phyloP scores from a whole-genome alignment of 1,140 invertebrate genomes.

The Euschistus heros region DNA sequence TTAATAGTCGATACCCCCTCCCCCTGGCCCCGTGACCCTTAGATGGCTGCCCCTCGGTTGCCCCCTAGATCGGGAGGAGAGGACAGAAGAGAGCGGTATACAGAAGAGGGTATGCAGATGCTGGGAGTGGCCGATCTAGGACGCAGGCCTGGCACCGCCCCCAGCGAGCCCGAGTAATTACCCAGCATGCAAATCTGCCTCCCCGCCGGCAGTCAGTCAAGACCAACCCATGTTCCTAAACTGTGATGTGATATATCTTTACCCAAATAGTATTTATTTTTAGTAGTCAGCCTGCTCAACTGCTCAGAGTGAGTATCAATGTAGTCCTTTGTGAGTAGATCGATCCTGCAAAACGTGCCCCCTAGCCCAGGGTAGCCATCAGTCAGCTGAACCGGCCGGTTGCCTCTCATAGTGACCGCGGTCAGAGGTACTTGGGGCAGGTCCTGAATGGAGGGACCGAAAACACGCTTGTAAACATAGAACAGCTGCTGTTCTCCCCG shows the following conservation, averaged over 20 bases:
- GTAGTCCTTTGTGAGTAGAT: too few relatives aligned
- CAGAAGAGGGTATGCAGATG: conserved; percentile 4
- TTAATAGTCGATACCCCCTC: not conserved
- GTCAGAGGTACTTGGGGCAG: too few relatives aligned
- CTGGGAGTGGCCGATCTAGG: conserved; percentile 1
- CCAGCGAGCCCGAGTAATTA: not conserved
- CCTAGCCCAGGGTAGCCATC: too few relatives aligned
- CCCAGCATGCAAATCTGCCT: conserved; percentile 13
- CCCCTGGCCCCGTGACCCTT: not conserved
- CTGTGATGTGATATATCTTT: conserved; percentile 13
- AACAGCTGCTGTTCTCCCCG: too few relatives aligned
- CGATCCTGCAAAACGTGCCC: too few relatives aligned
- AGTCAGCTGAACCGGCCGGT: too few relatives aligned
- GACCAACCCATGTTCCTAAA: conserved; percentile 15
- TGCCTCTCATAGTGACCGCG: too few relatives aligned
- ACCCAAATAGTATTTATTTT: too few relatives aligned
- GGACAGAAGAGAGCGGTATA: not conserved
- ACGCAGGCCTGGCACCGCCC: conserved; percentile 9
- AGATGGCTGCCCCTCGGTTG: not conserved
- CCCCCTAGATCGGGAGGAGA: not conserved
- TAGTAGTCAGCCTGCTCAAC: too few relatives aligned
- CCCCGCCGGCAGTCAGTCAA: not conserved
- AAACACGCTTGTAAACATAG: too few relatives aligned
- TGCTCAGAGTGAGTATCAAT: too few relatives aligned
- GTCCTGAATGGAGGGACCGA: too few relatives aligned